phyloP scores from a whole-genome alignment of 2,888 invertebrate species.

The Uloborus plumipes region DNA sequence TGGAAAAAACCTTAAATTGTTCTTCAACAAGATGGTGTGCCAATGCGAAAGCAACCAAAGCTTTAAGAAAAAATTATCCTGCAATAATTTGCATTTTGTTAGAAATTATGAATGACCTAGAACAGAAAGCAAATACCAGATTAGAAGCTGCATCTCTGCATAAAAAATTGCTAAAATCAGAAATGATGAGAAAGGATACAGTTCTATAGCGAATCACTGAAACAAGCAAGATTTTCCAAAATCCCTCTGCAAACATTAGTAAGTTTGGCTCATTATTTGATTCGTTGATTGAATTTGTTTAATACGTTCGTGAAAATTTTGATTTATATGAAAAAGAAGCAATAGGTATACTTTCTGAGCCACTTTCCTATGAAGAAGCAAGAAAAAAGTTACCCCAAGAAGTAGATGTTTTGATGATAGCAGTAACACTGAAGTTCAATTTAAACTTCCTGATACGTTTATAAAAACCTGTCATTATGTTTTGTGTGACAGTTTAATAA shows the following conservation, averaged over 20 bases:
- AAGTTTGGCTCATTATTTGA: no score
- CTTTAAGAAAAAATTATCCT: background rate
- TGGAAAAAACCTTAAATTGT: background rate
- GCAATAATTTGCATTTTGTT: background rate
- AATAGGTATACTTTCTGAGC: background rate
- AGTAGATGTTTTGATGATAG: no score
- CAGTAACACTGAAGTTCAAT: no score
- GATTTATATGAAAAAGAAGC: background rate
- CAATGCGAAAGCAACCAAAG: background rate
- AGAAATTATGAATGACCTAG: background rate
- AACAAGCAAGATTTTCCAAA: no score
- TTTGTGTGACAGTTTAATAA: slow-evolving; percentile 4
- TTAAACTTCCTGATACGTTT: background rate
- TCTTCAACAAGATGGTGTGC: slow-evolving; percentile 9
- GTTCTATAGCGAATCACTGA: no score
- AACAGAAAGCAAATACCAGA: background rate
- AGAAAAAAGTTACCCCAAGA: no score
- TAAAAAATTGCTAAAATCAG: no score
- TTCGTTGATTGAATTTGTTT: no score
- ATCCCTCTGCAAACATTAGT: no score
- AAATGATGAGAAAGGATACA: no score
- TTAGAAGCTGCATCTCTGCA: background rate
- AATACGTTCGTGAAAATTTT: background rate
- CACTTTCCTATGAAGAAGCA: no score
- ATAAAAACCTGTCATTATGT: background rate